Evolutionary conservation across 2,888 invertebrate species (phyloP).

Genomic region (Leucoptera coffeella): DNA sequence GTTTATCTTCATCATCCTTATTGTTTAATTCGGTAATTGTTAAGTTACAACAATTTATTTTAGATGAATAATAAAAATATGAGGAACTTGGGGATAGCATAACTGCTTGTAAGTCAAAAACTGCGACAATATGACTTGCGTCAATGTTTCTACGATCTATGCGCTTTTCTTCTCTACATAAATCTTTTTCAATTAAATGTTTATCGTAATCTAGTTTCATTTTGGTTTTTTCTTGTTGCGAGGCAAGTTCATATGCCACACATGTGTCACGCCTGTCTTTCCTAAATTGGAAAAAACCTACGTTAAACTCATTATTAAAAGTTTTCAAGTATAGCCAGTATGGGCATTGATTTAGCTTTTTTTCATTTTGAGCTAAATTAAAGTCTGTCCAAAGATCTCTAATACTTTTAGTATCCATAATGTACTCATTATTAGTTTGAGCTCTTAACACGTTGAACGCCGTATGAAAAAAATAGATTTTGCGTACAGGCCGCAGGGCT

Average conservation of each 20-base stretch:
- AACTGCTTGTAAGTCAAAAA: no score
- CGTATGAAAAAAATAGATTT: no score
- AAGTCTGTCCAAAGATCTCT: slow-evolving; percentile 7
- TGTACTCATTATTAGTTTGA: slow-evolving; percentile 6
- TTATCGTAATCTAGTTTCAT: slow-evolving; percentile 8
- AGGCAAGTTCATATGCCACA: slow-evolving; percentile 7
- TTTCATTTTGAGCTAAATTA: slow-evolving; percentile 5
- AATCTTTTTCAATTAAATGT: slow-evolving; percentile 9
- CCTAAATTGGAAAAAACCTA: slow-evolving; percentile 9
- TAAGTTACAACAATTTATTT: slow-evolving; percentile 7
- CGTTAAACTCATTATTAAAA: slow-evolving; percentile 8
- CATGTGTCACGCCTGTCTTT: no score
- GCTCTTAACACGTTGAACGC: slow-evolving; percentile 4
- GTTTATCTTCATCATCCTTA: no score
- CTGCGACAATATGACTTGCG: no score
- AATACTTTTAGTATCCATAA: slow-evolving; percentile 6
- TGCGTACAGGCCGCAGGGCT: no score
- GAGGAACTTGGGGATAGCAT: no score
- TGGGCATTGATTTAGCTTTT: slow-evolving; percentile 4
- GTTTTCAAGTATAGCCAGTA: slow-evolving; percentile 7
- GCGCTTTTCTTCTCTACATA: slow-evolving; percentile 8
- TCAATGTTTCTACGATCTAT: slow-evolving; percentile 8
- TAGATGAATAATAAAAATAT: no score
- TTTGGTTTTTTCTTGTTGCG: slow-evolving; percentile 5
- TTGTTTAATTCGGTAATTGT: slow-evolving; percentile 6